These are phyloP conservation scores for Ptychodera flava DNA, from an alignment of 35 echinoderm and acorn worm species.

Conservation along the genomic window DNA sequence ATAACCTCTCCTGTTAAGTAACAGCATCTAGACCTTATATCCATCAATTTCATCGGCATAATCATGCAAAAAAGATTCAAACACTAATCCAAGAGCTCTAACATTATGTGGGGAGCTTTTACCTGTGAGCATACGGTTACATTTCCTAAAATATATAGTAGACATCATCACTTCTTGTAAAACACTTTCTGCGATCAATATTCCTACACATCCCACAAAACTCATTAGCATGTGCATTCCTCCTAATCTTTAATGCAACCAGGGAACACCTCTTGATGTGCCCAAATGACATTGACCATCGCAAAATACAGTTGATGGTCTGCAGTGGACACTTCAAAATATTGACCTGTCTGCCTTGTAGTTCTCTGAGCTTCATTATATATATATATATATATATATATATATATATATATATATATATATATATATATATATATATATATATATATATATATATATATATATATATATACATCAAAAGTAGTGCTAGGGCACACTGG, in stretches of 20 bases:
- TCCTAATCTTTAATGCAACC: too few species aligned
- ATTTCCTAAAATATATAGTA: not conserved
- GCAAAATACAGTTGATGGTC: conserved; percentile 56
- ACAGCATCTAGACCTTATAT: too few species aligned
- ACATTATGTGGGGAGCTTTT: conserved; percentile 36
- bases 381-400: too few species aligned
- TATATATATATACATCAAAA: conserved; percentile 43
- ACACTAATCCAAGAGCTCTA: conserved; percentile 29
- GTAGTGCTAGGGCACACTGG: conserved; percentile 28
- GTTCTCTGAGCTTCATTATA: conserved; percentile 20
- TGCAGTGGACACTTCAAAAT: conserved; percentile 27
- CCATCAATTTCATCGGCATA: too few species aligned
- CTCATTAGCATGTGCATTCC: too few species aligned
- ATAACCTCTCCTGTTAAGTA: too few species aligned
- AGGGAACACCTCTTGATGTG: conserved; percentile 25
- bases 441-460: conserved; percentile 35
- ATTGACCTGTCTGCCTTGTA: conserved; percentile 16
- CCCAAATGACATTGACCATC: conserved; percentile 44
- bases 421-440: too few species aligned
- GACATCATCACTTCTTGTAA: conserved; percentile 8
- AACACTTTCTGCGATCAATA: conserved; percentile 9
- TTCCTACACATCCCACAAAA: conserved; percentile 13
- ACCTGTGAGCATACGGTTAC: conserved; percentile 12
- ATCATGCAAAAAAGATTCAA: not conserved
- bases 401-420: too few species aligned